A percentile compares a stretch with the other conserved stretches of the same genome.
These are phyloP conservation scores for Telmatherina bonti DNA, from an alignment of 2,797 vertebrate species.

Conservation along the genomic window DNA sequence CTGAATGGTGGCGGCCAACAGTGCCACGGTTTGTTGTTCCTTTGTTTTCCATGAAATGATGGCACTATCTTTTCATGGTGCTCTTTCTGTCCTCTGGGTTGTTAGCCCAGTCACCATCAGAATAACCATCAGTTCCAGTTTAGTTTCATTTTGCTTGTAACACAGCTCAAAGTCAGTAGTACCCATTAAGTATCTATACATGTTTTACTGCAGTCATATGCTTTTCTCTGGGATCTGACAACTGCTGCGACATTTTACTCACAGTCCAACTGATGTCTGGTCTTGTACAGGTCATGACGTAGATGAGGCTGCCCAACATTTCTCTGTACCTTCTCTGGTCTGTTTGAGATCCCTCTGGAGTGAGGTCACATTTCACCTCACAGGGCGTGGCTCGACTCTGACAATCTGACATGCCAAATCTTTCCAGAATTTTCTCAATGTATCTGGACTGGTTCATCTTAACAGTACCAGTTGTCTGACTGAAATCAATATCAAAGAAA, in stretches of 20 bases:
- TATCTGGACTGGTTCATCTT: conserved; percentile 2
- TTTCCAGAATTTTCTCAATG: conserved; percentile 1
- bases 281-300: no score
- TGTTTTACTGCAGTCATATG: background rate
- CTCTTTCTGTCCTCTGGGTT: background rate
- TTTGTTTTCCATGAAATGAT: background rate
- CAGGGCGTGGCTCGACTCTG: background rate
- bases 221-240: background rate
- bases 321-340: background rate
- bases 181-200: background rate
- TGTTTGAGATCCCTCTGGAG: background rate
- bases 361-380: conserved; percentile 1
- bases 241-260: background rate
- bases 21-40: no score
- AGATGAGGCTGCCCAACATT: no score
- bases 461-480: background rate
- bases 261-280: background rate
- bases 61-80: background rate
- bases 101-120: background rate
- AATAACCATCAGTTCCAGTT: background rate
- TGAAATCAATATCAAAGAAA: background rate
- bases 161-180: background rate
- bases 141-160: background rate
- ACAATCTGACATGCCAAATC: conserved; percentile 1
- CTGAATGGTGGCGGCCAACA: background rate